These are phyloP conservation scores for Gymnocephalus cernua DNA, from an alignment of 2,113 vertebrate species.

Conservation along the genomic window DNA sequence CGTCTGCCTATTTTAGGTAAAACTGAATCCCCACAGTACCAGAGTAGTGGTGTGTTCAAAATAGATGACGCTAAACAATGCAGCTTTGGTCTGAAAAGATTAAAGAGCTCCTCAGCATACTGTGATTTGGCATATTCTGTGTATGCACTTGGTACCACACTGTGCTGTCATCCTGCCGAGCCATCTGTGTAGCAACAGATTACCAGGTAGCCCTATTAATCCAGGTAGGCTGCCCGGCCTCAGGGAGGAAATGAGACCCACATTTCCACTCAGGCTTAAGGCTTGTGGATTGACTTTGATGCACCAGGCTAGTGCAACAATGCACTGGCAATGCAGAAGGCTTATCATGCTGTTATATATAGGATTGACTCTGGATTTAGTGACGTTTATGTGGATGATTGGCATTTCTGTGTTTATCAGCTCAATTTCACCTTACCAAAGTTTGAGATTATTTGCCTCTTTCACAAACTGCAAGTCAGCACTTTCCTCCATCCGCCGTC, in stretches of 20 bases:
- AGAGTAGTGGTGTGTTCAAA: neutral
- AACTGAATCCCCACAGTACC: neutral
- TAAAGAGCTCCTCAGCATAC: slow-evolving; percentile 21
- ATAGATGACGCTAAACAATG: neutral
- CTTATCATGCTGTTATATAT: slow-evolving; percentile 16
- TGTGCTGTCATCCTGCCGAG: slow-evolving; percentile 59
- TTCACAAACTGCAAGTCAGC: slow-evolving; percentile 16
- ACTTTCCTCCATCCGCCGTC: neutral
- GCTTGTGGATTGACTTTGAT: slow-evolving; percentile 63
- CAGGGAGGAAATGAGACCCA: slow-evolving; percentile 63
- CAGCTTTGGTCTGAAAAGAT: slow-evolving; percentile 27
- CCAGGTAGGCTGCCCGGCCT: slow-evolving; percentile 62
- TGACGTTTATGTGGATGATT: slow-evolving; percentile 27
- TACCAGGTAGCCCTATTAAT: slow-evolving; percentile 76
- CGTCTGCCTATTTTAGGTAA: neutral
- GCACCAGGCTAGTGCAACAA: neutral
- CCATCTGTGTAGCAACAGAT: slow-evolving; percentile 76
- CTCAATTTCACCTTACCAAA: slow-evolving; percentile 52
- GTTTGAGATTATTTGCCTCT: slow-evolving; percentile 23
- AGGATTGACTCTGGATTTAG: neutral
- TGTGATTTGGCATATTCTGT: slow-evolving; percentile 49
- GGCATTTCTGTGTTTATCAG: slow-evolving; percentile 23
- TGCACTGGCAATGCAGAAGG: neutral
- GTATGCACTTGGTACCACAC: slow-evolving; percentile 21
- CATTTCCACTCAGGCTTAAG: slow-evolving; percentile 52